Evolutionary conservation across 1,140 invertebrate genomes (phyloP).

Genomic region (Drosophila tristis): DNA sequence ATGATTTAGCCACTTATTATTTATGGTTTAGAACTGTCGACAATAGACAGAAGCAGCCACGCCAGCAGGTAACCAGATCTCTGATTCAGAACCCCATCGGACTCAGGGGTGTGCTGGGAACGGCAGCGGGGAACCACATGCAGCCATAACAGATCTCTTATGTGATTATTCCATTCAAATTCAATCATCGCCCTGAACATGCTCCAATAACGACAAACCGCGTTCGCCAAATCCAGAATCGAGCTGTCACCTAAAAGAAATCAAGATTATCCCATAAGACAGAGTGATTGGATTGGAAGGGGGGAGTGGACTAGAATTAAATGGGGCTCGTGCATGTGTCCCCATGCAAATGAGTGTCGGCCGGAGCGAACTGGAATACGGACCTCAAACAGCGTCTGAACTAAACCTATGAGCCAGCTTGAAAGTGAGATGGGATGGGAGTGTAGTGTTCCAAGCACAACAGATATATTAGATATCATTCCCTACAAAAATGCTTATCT

Average conservation of each 20-base stretch:
- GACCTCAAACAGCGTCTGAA: conserved; percentile 7
- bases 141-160: conserved; percentile 48
- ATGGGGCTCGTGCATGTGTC: conserved; percentile 18
- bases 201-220: conserved; percentile 39
- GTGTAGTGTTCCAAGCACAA: conserved; percentile 2
- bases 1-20: conserved; percentile 62
- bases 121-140: conserved; percentile 2
- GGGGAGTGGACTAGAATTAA: not conserved
- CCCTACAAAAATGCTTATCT: too few species aligned
- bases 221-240: conserved; percentile 15
- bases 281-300: not conserved
- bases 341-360: conserved; percentile 33
- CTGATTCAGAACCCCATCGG: conserved; percentile 7
- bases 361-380: conserved; percentile 19
- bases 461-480: conserved; percentile 20
- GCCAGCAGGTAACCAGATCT: conserved; percentile 14
- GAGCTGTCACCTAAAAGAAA: conserved; percentile 47
- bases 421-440: not conserved
- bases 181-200: conserved; percentile 45
- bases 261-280: not conserved
- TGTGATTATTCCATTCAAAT: conserved; percentile 42
- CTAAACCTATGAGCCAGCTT: conserved; percentile 38
- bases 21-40: conserved; percentile 31
- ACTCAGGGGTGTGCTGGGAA: too few species aligned
- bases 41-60: not conserved